A percentile compares a stretch with the other conserved stretches of the same genome.
phyloP scores from a whole-genome alignment of 2,888 invertebrate genomes.

The Cantharis rufa region DNA sequence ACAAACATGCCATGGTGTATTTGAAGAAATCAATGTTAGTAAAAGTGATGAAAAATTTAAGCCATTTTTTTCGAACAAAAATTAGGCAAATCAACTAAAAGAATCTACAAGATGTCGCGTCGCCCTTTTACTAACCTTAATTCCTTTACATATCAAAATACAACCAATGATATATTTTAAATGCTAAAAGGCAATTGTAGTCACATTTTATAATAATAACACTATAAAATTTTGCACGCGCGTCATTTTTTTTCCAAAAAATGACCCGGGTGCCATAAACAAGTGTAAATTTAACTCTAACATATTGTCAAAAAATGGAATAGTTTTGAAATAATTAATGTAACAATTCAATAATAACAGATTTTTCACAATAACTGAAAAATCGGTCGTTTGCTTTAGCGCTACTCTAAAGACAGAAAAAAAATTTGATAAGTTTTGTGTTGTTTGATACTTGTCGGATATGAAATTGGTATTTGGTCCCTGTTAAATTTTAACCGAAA shows the following conservation, averaged over 20 bases:
- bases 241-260: conserved; percentile 19
- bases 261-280: conserved; percentile 34
- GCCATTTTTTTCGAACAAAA: neutral
- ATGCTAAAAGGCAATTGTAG: conserved; percentile 59
- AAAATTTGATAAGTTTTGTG: conserved; percentile 31
- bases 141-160: conserved; percentile 51
- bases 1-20: conserved; percentile 55
- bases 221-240: conserved; percentile 30
- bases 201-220: conserved; percentile 53
- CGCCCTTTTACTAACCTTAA: conserved; percentile 41
- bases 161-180: conserved; percentile 52
- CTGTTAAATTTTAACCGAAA: conserved; percentile 48
- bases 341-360: conserved; percentile 21
- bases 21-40: conserved; percentile 35
- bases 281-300: conserved; percentile 45
- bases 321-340: conserved; percentile 43
- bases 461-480: conserved; percentile 56
- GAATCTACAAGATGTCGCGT: neutral
- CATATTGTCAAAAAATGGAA: conserved; percentile 58
- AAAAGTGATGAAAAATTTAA: conserved; percentile 32
- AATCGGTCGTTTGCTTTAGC: neutral
- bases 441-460: conserved; percentile 50
- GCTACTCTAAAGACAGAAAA: conserved; percentile 13
- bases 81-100: neutral
- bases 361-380: neutral